These are phyloP conservation scores for Cyanoderma ruficeps DNA, from an alignment of 2,113 vertebrate species.

Conservation along the genomic window DNA sequence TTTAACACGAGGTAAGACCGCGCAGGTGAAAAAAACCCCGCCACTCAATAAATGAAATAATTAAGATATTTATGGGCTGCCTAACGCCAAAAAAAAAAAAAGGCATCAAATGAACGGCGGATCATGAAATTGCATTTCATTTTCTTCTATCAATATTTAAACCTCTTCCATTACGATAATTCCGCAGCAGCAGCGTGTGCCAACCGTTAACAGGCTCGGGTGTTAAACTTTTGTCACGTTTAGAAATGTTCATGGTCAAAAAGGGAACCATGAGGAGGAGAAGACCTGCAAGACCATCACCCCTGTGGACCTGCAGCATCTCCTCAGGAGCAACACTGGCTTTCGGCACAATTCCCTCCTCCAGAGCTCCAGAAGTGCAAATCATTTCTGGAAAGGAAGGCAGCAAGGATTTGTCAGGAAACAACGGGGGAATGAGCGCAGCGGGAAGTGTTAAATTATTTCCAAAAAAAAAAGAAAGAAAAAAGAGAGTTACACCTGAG, in stretches of 20 bases:
- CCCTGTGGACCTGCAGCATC: neutral
- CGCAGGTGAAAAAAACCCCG: neutral
- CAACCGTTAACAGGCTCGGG: neutral
- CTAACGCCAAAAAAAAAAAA: neutral
- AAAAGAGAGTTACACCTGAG: neutral
- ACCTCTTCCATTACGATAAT: neutral
- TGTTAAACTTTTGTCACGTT: neutral
- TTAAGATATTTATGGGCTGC: conserved; percentile 27
- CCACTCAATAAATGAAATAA: neutral
- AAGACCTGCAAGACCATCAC: neutral
- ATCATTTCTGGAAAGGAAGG: neutral
- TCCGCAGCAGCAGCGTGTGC: accelerated
- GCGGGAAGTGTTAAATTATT: neutral
- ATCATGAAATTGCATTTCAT: conserved; percentile 4
- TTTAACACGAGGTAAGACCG: neutral
- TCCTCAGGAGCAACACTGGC: neutral
- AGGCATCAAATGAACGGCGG: neutral
- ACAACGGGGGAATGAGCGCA: accelerated
- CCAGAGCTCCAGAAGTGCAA: accelerated
- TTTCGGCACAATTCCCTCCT: neutral
- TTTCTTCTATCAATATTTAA: conserved; percentile 41
- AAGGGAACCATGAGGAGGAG: neutral
- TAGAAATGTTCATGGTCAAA: neutral
- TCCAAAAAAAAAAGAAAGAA: accelerated
- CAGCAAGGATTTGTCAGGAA: neutral